Evolutionary conservation across 2,113 vertebrate genomes (phyloP).

Genomic region (Oxyruncus cristatus): DNA sequence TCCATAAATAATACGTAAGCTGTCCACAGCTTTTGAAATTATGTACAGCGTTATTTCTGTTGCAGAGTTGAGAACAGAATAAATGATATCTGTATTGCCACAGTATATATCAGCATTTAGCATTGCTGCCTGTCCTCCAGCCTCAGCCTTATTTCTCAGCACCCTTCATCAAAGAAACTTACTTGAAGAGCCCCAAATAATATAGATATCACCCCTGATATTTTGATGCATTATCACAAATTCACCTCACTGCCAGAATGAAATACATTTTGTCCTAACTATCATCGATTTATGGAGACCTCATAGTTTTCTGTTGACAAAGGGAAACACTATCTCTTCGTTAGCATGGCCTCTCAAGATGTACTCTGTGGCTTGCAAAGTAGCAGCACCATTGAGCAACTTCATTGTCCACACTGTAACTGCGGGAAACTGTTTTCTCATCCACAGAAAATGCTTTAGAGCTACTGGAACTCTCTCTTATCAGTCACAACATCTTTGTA

Average conservation of each 20-base stretch:
- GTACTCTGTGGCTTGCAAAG: rapidly evolving
- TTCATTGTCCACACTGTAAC: background rate
- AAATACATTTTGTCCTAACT: background rate
- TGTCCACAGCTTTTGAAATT: background rate
- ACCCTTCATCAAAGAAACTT: rapidly evolving
- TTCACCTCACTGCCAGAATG: background rate
- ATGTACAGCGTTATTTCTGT: background rate
- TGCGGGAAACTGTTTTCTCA: background rate
- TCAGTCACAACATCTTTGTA: background rate
- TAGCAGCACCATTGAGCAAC: background rate
- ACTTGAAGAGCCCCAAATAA: background rate
- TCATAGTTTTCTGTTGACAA: background rate
- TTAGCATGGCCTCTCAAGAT: background rate
- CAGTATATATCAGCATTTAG: background rate
- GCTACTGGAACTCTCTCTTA: background rate
- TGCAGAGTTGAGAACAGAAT: background rate
- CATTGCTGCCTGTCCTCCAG: background rate
- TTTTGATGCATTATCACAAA: background rate
- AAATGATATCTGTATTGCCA: background rate
- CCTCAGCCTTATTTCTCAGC: background rate
- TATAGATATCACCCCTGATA: background rate
- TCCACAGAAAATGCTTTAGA: background rate
- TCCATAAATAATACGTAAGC: background rate
- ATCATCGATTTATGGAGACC: background rate
- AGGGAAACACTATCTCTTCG: background rate